Conservation (phyloP, 2,113 vertebrate genomes). For the Tragelaphus strepsiceros region DNA sequence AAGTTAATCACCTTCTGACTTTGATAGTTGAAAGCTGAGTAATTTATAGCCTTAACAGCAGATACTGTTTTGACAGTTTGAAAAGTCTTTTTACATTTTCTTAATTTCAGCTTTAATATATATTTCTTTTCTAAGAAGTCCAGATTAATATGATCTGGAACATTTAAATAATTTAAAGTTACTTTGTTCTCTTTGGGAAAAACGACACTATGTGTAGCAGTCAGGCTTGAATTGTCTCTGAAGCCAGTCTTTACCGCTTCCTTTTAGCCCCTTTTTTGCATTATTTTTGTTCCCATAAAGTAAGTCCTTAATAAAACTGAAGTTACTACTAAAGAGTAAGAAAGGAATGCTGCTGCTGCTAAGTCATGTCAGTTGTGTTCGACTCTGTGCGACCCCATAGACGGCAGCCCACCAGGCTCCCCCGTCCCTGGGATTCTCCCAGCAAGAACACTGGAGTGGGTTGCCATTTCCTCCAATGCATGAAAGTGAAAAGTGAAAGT, state of each 20-base stretch:
- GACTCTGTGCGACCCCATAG: too few relatives aligned
- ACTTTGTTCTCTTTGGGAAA: conserved; percentile 56
- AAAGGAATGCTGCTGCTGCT: background rate
- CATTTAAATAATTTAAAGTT: conserved; percentile 56
- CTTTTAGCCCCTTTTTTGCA: background rate
- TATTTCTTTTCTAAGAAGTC: conserved; percentile 55
- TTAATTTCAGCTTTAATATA: conserved; percentile 58
- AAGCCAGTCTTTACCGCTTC: background rate
- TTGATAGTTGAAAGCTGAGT: conserved; percentile 70
- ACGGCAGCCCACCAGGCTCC: too few relatives aligned
- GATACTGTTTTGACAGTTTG: conserved; percentile 52
- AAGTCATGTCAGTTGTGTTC: too few relatives aligned
- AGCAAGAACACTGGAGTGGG: too few relatives aligned
- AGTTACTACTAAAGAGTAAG: background rate
- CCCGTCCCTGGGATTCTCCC: too few relatives aligned
- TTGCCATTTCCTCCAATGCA: too few relatives aligned
- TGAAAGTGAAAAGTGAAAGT: too few relatives aligned
- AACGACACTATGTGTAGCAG: conserved; percentile 19
- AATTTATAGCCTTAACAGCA: conserved; percentile 64
- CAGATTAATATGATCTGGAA: conserved; percentile 44
- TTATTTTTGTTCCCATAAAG: background rate
- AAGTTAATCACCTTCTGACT: conserved; percentile 68
- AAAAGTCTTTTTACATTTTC: conserved; percentile 61
- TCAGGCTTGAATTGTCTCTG: background rate
- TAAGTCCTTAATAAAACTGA: background rate